These are phyloP conservation scores for Paratilapia polleni DNA, from an alignment of 2,113 vertebrate genomes.

Conservation along the genomic window DNA sequence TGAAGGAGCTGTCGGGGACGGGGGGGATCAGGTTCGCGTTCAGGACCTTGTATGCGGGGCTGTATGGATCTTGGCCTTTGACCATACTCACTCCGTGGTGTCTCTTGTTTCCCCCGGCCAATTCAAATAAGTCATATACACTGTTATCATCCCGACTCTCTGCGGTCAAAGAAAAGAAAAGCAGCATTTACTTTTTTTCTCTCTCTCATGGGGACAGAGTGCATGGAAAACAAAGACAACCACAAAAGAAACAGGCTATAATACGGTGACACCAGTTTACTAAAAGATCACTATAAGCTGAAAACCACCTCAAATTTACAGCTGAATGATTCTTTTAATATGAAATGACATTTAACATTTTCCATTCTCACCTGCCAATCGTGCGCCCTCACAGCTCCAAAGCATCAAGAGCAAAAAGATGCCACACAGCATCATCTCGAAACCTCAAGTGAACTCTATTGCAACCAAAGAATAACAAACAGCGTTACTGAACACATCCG, in stretches of 20 bases:
- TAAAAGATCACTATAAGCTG: neutral
- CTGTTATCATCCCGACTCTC: slow-evolving; percentile 90
- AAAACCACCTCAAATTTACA: neutral
- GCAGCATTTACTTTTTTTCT: neutral
- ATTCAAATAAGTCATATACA: slow-evolving; percentile 93
- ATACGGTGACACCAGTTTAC: too few relatives aligned
- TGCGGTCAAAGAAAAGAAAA: slow-evolving; percentile 68
- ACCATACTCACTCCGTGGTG: slow-evolving; percentile 87
- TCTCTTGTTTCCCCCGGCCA: slow-evolving; percentile 81
- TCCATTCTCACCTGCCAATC: slow-evolving; percentile 87
- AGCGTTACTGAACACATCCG: slow-evolving; percentile 8
- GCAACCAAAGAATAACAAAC: slow-evolving; percentile 28
- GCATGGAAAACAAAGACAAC: slow-evolving; percentile 5
- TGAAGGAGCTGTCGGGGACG: slow-evolving; percentile 88
- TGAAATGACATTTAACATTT: neutral
- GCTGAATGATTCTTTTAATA: neutral
- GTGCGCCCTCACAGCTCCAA: slow-evolving; percentile 76
- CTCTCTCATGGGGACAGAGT: neutral
- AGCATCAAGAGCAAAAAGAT: slow-evolving; percentile 83
- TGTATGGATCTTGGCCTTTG: slow-evolving; percentile 90
- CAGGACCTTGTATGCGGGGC: slow-evolving; percentile 93
- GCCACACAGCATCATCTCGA: slow-evolving; percentile 83
- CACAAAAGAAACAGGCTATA: neutral
- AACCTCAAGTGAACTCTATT: slow-evolving; percentile 46
- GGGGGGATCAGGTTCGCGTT: slow-evolving; percentile 91